phyloP scores from a whole-genome alignment of 2,797 vertebrate species.

The Lemur catta region DNA sequence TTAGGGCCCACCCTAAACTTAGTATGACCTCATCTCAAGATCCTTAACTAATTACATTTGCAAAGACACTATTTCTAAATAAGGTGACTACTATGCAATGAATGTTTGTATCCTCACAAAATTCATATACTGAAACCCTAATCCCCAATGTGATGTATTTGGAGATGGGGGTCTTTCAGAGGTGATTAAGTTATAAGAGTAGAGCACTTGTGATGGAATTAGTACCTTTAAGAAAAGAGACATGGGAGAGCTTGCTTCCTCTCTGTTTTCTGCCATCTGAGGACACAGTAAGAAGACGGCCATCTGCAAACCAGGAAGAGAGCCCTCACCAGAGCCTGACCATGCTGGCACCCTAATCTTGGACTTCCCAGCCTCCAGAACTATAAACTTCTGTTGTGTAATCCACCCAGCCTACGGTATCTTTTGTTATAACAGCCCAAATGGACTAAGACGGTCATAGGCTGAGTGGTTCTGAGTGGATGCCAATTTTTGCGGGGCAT shows the following conservation, averaged over 20 bases:
- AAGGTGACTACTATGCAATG: not conserved
- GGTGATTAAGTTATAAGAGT: not conserved
- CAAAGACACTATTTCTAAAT: not conserved
- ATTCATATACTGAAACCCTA: not conserved
- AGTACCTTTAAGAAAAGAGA: not conserved
- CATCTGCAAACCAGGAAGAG: not conserved
- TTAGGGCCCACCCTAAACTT: not conserved
- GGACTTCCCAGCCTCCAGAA: not conserved
- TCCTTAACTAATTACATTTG: not conserved
- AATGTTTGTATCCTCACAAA: not conserved
- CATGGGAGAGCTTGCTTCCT: not conserved
- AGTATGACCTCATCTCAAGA: not conserved
- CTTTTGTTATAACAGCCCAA: not conserved
- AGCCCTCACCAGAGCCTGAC: not conserved
- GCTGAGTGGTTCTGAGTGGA: not conserved
- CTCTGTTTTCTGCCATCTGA: not conserved
- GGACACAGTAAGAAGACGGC: not conserved
- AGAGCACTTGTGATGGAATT: not conserved
- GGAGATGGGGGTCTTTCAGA: not conserved
- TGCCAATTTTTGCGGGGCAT: not conserved
- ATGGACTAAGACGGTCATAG: not conserved
- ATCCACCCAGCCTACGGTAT: not conserved
- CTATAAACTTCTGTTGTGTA: not conserved
- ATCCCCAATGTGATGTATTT: not conserved
- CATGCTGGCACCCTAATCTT: not conserved